These are phyloP conservation scores for Megaceryle torquata DNA, from an alignment of 2,113 vertebrate genomes.

Conservation along the genomic window DNA sequence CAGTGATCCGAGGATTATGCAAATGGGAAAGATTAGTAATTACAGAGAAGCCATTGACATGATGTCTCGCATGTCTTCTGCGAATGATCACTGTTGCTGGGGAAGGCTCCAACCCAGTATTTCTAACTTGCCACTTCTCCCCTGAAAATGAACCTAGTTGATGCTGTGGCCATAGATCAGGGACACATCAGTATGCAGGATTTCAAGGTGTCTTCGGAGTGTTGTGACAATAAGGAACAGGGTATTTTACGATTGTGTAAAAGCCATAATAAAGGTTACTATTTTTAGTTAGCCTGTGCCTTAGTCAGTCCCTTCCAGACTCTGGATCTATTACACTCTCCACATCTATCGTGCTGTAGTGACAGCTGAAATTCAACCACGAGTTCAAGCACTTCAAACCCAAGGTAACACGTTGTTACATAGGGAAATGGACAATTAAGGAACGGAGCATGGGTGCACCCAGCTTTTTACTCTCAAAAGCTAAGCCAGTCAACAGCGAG, in stretches of 20 bases:
- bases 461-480: neutral
- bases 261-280: neutral
- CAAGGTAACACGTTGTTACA: neutral
- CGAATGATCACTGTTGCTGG: neutral
- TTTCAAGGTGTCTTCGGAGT: neutral
- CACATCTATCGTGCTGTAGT: neutral
- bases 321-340: neutral
- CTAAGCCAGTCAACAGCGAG: neutral
- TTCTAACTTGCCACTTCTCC: neutral
- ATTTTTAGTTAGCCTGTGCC: neutral
- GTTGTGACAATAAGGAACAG: neutral
- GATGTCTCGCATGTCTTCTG: neutral
- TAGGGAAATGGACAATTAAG: neutral
- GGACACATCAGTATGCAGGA: neutral
- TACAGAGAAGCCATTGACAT: neutral
- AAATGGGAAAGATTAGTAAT: neutral
- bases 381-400: neutral
- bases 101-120: rapidly evolving
- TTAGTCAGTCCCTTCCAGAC: neutral
- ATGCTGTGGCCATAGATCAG: neutral
- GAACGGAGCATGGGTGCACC: rapidly evolving
- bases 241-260: neutral
- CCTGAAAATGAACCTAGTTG: neutral
- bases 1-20: neutral
- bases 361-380: neutral